Evolutionary conservation across 2,113 vertebrate species (phyloP).

Genomic region (Hippoglossus stenolepis): DNA sequence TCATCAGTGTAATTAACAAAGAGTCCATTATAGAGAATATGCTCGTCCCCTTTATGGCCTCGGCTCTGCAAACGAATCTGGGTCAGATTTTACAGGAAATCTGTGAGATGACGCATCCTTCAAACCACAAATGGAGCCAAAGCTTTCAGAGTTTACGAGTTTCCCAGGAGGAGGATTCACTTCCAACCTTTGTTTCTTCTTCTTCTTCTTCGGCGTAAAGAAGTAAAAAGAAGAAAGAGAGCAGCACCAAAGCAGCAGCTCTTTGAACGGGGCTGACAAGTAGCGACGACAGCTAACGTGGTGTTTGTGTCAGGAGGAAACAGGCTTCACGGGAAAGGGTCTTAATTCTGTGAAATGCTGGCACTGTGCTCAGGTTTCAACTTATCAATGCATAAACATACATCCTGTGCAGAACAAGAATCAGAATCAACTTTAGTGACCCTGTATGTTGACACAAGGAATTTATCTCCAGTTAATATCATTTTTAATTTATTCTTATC

Average conservation of each 20-base stretch:
- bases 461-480: too few species aligned
- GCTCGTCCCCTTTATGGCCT: neutral
- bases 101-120: neutral
- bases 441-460: too few species aligned
- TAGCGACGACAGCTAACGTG: neutral
- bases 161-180: neutral
- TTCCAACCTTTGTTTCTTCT: too few species aligned
- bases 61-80: neutral
- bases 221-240: neutral
- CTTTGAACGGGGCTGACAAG: neutral
- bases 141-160: neutral
- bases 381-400: too few species aligned
- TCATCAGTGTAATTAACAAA: neutral
- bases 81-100: conserved; percentile 14
- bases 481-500: too few species aligned
- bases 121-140: conserved; percentile 11
- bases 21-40: neutral
- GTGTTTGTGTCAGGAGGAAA: too few species aligned
- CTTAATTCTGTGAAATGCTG: neutral
- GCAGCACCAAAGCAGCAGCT: neutral
- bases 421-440: too few species aligned
- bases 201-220: neutral
- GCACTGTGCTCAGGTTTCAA: neutral
- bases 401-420: too few species aligned
- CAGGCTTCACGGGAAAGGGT: neutral